Base-by-base conservation (phyloP, 1,140 invertebrate species). In the Drosophila repletoides region DNA sequence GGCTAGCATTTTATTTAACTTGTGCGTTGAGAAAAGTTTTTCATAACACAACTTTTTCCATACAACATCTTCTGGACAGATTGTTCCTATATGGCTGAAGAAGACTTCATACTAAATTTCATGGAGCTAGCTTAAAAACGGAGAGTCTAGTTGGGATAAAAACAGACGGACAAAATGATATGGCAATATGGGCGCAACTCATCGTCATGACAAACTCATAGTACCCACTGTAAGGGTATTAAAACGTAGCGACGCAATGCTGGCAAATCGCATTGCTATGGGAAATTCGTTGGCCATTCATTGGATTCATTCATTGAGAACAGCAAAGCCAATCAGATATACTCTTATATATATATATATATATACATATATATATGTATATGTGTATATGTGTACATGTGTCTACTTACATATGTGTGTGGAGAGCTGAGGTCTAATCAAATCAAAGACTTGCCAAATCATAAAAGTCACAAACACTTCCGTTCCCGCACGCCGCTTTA, bases 381-480 rank as follows among this genome's bases (percentile, higher is more conserved):
- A 1, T 9, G 15, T n/a, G 9, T 7, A 26, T 26, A 9, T 31
- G 34, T 58, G 6, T 22, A 10, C 5, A 5, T 31, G 17, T 36
- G 10, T 40, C n/a, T n/a, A n/a, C n/a, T n/a, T n/a, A n/a, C n/a
- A n/a, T 22, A 10, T 7, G 6, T 31, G 17, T 36, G 10, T 40
- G 21, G 36, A 63, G 43, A 33, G 55, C 61, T 60, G 49, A 53
- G 71, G 33, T 64, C 72, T 80, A 80, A 80, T 81, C 76, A 80
- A 80, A 80, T 76, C 76, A 81, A 80, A 80, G 76, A 76, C 76
- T 81, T 81, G 36, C 49, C 33, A 67, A 63, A 63, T 63, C 65
- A 63, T 63, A 68, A 68, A 68, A 68, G 48, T 68, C 65, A 55
- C 65, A 63, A 61, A 56, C 76, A 79, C 76, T 71, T 79, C 75